Conservation (phyloP, 2,113 vertebrate species). For the Misgurnus anguillicaudatus region DNA sequence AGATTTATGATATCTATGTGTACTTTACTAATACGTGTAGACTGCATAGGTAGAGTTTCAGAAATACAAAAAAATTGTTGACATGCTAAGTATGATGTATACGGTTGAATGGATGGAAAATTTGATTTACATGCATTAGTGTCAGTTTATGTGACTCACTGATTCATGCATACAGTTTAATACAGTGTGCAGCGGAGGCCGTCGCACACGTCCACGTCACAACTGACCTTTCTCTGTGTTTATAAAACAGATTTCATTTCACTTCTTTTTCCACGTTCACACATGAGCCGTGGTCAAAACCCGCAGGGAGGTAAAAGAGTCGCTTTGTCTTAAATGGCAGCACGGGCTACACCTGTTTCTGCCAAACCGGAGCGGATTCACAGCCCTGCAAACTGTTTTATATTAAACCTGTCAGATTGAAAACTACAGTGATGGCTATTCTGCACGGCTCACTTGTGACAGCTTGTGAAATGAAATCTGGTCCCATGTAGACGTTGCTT, state of each 20-base stretch:
- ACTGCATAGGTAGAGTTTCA: background rate
- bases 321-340: constrained; percentile 67
- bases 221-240: constrained; percentile 74
- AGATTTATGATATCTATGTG: background rate
- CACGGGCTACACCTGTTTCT: constrained; percentile 59
- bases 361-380: constrained; percentile 63
- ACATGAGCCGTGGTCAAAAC: constrained; percentile 67
- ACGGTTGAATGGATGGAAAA: too few species aligned
- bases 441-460: background rate
- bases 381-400: constrained; percentile 68
- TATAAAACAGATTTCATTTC: constrained; percentile 72
- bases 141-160: background rate
- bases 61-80: background rate
- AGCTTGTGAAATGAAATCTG: constrained; percentile 2
- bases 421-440: constrained; percentile 6
- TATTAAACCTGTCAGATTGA: constrained; percentile 71
- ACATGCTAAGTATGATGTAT: too few species aligned
- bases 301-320: constrained; percentile 68
- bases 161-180: background rate
- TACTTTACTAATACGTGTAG: background rate
- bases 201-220: constrained; percentile 66
- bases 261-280: constrained; percentile 69
- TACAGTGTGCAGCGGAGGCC: constrained; percentile 43
- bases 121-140: too few species aligned
- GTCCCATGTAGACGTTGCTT: background rate